Percentiles rank a stretch among this genome's conserved stretches.
Evolutionary conservation across 2,113 vertebrate species (phyloP).

Genomic region (Cynopterus brachyotis): DNA sequence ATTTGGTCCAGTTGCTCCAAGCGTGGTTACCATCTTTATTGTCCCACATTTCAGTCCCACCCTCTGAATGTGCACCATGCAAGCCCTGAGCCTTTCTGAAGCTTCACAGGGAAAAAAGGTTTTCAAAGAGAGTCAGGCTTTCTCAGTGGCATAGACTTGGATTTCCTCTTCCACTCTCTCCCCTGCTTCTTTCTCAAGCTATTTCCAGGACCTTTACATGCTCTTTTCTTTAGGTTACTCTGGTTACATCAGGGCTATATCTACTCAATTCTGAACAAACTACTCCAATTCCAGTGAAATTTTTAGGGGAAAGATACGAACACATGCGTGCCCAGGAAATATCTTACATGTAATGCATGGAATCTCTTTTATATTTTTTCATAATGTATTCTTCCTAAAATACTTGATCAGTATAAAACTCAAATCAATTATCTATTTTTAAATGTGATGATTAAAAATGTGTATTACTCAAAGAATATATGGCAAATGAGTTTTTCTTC

Average conservation of each 20-base stretch:
- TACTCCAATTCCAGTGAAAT: background rate
- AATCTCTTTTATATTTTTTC: background rate
- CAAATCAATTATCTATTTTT: background rate
- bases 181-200: background rate
- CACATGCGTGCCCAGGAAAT: rapidly evolving
- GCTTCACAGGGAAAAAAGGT: background rate
- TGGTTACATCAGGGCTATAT: background rate
- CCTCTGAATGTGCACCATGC: background rate
- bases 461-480: background rate
- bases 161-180: background rate
- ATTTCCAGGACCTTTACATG: background rate
- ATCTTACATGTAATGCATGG: background rate
- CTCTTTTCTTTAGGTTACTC: background rate
- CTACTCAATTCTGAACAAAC: background rate
- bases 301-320: background rate
- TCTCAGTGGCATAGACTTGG: background rate
- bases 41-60: too few relatives aligned
- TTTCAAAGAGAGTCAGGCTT: background rate
- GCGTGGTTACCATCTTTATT: too few relatives aligned
- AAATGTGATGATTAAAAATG: background rate
- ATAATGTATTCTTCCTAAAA: background rate
- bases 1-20: background rate
- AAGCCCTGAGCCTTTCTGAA: background rate
- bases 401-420: background rate
- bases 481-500: background rate